Base-by-base conservation (phyloP, 2,888 invertebrate species). In the Electrophaes corylata region DNA sequence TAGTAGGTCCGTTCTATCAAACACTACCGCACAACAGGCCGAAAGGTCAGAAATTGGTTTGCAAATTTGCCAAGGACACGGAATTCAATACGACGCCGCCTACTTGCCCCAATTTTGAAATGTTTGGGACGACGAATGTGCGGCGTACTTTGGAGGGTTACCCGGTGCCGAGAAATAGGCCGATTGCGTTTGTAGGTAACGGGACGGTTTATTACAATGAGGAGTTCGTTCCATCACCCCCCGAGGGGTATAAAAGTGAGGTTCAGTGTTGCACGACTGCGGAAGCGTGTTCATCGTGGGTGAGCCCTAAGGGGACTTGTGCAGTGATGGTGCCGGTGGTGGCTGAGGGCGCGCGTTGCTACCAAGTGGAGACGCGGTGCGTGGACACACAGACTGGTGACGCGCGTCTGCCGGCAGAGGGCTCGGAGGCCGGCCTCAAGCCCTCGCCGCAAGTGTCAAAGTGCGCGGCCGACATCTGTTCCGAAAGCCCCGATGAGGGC, bases 401-500 rank as follows among this genome's bases (percentile, higher is more conserved):
- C 80, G 79, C 80, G 63, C 80, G 92, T 40, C 67, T 87, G 65
- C 83, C 90, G 16, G 83, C 82, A 10, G 91, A 92, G 60, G 84
- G 84, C 19, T 80, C 86, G 6, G 88, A 89, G 57, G 81, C 71
- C 62, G 83, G 77, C 78, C 88, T 85, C 65, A 92, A 88, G 65
- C 86, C 86, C 50, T 74, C 85, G 62, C 88, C 87, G 4, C 87
- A 91, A 80, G 86, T 88, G 66, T 85, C 89, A 62, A 92, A 91
- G 76, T 88, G 88, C 74, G 92, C 87, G 66, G 84, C 84, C 69
- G 93, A 86, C 83, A 92, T 91, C 70, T 93, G 86, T 71, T 95
- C 96, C 14, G 96, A 96, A 75, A 96, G 96, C 84, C 96, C 96
- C 33, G 97, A 97, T 79, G 97, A 97, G 84, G 97, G 96, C 14